Conservation (phyloP, 2,113 vertebrate species). For the Menura novaehollandiae region DNA sequence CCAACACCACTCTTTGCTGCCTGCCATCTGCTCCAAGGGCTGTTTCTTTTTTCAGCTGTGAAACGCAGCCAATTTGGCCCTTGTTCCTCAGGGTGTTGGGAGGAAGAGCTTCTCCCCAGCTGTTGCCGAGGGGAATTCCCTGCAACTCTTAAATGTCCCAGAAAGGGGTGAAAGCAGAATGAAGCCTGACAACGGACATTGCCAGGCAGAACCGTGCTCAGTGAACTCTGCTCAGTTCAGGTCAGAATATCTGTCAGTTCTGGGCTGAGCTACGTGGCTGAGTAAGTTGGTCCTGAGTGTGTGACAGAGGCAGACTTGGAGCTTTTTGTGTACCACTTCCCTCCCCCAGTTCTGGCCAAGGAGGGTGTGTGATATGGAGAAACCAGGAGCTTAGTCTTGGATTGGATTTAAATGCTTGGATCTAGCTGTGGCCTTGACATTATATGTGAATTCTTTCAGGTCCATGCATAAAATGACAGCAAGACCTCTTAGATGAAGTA, state of each 20-base stretch:
- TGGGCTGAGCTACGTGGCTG: background rate
- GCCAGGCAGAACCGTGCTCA: constrained; percentile 3
- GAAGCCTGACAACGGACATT: constrained; percentile 2
- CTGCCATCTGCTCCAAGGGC: constrained; percentile 53
- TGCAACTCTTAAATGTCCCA: constrained; percentile 12
- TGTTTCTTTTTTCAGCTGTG: constrained; percentile 54
- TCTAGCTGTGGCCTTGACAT: background rate
- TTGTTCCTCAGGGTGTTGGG: constrained; percentile 8
- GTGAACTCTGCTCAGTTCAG: background rate
- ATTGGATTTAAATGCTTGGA: background rate
- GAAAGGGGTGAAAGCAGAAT: constrained; percentile 22
- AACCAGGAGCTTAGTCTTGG: background rate
- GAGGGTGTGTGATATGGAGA: fast-evolving
- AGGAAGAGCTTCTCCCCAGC: constrained; percentile 28
- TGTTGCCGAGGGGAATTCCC: constrained; percentile 41
- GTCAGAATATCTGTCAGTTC: background rate
- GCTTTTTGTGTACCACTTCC: background rate
- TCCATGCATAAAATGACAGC: background rate
- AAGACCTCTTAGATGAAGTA: background rate
- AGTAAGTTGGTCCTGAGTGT: background rate
- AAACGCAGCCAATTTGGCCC: constrained; percentile 46
- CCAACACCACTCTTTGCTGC: constrained; percentile 34
- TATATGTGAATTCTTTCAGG: background rate
- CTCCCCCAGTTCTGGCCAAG: background rate
- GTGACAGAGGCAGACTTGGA: background rate